Base-by-base conservation (phyloP, 2,888 invertebrate genomes). In the Melanchra persicariae region DNA sequence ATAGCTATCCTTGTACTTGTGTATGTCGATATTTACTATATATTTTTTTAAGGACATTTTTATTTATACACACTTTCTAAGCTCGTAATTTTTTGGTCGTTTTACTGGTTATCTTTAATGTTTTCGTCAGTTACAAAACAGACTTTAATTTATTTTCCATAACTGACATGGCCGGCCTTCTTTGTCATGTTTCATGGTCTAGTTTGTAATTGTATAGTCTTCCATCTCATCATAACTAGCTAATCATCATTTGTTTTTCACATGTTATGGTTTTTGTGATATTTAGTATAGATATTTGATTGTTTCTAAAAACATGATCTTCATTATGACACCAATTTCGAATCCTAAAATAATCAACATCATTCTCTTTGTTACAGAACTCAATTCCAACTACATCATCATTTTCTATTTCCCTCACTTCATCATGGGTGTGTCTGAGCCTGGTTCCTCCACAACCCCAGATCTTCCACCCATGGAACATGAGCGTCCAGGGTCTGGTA, bases 341-440 rank as follows among this genome's bases (percentile, higher is more conserved):
- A 34, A 24, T 70, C 8, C 45, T 10, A 12, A 9, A 47, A 26
- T 62, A 57, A 75, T 15, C 34, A n/a, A 49, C 43, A 17, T 15
- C 0, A 40, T 17, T 76, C 70, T 65, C 52, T 71, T 91, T 90
- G 87, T 89, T 88, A 24, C 86, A 91, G 91, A 84, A 74, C 71
- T 76, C 84, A 82, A 83, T 80, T 67, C 69, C 22, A 51, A 68
- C 57, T 47, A 70, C 52, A 22, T 72, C 72, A 79, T 59, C 74
- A 79, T 76, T 80, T 74, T 67, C 68, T 67, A 81, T 86, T 64
- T 74, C 24, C 77, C 82, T 37, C 73, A 84, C 57, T 70, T 76
- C 45, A 84, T 81, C 24, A 95, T 96, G 95, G 95, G 95, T 68
- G 94, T 95, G 37, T 96, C 95, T 9, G 95, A 95, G 71, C 89